Conservation (phyloP, 1,140 invertebrate species). For the Drosophila miranda region DNA sequence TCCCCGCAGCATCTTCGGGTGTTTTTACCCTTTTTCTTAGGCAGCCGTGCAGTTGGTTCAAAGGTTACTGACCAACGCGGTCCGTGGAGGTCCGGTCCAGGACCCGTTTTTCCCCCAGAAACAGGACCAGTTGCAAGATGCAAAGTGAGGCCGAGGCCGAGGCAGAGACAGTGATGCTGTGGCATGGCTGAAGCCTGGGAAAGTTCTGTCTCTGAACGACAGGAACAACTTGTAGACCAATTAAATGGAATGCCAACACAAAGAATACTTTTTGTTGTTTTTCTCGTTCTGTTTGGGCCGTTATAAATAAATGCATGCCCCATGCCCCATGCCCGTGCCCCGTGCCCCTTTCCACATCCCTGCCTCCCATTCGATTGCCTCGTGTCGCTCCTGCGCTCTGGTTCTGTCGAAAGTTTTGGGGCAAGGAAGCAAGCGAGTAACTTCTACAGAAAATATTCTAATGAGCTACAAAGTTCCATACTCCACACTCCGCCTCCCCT, state of each 20-base stretch:
- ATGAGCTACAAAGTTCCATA: slow-evolving; percentile 70
- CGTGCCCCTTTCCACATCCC: slow-evolving; percentile 3
- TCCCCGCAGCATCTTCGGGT: slow-evolving; percentile 64
- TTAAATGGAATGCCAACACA: slow-evolving; percentile 72
- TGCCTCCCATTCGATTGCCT: slow-evolving; percentile 32
- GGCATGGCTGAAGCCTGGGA: slow-evolving; percentile 48
- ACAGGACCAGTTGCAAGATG: slow-evolving; percentile 52
- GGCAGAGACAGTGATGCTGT: slow-evolving; percentile 5
- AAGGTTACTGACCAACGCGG: slow-evolving; percentile 67
- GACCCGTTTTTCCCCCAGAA: slow-evolving; percentile 35
- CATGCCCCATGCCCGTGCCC: slow-evolving; percentile 18
- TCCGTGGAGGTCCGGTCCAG: slow-evolving; percentile 5
- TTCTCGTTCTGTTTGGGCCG: slow-evolving; percentile 29
- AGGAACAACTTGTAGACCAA: slow-evolving; percentile 75
- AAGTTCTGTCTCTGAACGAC: slow-evolving; percentile 48
- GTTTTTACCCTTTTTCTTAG: slow-evolving; percentile 48
- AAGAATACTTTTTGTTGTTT: slow-evolving; percentile 56
- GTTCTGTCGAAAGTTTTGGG: slow-evolving; percentile 47
- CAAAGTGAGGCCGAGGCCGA: slow-evolving; percentile 1
- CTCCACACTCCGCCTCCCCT: neutral
- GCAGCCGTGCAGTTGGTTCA: slow-evolving; percentile 54
- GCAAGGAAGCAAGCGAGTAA: slow-evolving; percentile 25
- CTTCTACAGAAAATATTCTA: slow-evolving; percentile 74
- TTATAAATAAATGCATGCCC: slow-evolving; percentile 67
- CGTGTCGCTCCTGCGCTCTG: slow-evolving; percentile 19